Evolutionary conservation across 2,113 vertebrate species (phyloP), one percentile per base, ranked within the genome.

Genomic region (Leucosticte australis): DNA sequence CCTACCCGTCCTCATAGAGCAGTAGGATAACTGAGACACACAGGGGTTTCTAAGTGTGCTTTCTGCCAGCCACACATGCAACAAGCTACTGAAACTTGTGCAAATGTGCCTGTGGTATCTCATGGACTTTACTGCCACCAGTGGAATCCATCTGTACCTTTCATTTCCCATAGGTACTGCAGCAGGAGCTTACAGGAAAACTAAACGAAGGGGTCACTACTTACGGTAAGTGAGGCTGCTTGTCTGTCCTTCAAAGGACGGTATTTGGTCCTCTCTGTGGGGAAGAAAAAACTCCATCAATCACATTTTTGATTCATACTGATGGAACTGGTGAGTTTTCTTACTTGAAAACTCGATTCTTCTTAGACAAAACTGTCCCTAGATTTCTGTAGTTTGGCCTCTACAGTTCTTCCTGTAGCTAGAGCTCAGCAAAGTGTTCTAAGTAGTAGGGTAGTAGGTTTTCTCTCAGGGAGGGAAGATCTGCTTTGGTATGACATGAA

Each of bases 261-360:
- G 6, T 42, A 5, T 56, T 71, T 89, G 35, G 22, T 77, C 31
- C 23, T 70, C 15, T 68, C 37, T 44, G 13, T 8, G 17, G 37
- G 8, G 41, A 16, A 6, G 28, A 44, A 53, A n/a, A 76, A 44
- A 78, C 7, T 31, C 30, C 0, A 0, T 27, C 60, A 53, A 3
- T 69, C 28, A 19, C 5, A 1, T 39, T 85, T 84, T 79, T 82
- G 50, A 57, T 84, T 44, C 6, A 5, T 31, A 64, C 13, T 35
- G 55, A 73, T 56, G 1, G 1, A 80, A 74, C 22, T 28, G 49
- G n/a, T 87, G 15, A 15, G 11, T 79, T 62, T 88, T 73, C 50
- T 83, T 75, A 22, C 53, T 78, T 56, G 46, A 53, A 53, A 92
- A 69, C 8, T 39, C 69, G 15, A 8, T 56, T 71, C 16, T 39